phyloP scores from a whole-genome alignment of 2,888 invertebrate genomes.

The Parasteatoda lunata region DNA sequence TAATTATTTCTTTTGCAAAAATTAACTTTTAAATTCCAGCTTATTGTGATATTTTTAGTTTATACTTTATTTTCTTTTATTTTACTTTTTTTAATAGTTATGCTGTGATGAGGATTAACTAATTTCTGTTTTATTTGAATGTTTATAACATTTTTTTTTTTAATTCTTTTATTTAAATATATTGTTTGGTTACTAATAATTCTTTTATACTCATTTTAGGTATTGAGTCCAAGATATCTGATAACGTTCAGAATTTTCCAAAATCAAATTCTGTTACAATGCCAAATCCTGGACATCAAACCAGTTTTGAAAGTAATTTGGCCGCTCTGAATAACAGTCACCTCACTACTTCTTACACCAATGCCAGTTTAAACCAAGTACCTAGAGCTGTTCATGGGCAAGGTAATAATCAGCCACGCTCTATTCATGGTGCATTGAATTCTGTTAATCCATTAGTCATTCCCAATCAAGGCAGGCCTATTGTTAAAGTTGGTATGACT shows the following conservation, averaged over 20 bases:
- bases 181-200: too few relatives aligned
- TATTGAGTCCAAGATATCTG: conserved; percentile 25
- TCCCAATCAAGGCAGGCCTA: conserved; percentile 63
- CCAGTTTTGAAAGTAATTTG: conserved; percentile 9
- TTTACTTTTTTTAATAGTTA: too few relatives aligned
- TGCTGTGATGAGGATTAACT: too few relatives aligned
- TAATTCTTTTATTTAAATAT: too few relatives aligned
- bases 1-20: too few relatives aligned
- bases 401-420: conserved; percentile 29
- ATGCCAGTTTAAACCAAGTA: conserved; percentile 16
- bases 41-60: too few relatives aligned
- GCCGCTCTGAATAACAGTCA: conserved; percentile 8
- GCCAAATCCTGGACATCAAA: conserved; percentile 4
- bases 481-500: conserved; percentile 61
- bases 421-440: conserved; percentile 37
- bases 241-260: conserved; percentile 20
- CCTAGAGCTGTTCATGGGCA: conserved; percentile 63
- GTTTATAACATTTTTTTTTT: too few relatives aligned
- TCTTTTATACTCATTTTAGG: background rate
- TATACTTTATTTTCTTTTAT: too few relatives aligned
- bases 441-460: conserved; percentile 36
- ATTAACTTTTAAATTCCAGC: too few relatives aligned
- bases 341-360: conserved; percentile 12
- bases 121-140: too few relatives aligned
- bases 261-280: conserved; percentile 27